phyloP scores from a whole-genome alignment of 2,113 vertebrate species.

The Bettongia penicillata region DNA sequence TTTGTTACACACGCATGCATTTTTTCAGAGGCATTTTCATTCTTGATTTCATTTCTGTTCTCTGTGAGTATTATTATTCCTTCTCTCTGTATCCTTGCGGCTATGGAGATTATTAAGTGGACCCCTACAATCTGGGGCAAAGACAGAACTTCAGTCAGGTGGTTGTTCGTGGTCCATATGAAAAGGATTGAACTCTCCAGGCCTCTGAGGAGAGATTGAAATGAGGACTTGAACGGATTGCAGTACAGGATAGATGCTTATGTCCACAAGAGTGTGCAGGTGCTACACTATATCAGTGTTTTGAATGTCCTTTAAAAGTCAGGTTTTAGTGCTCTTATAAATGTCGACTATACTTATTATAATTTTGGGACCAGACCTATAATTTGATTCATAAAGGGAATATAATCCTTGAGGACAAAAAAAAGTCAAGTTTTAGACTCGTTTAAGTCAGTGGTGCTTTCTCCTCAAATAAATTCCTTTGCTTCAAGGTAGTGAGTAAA shows the following conservation, averaged over 20 bases:
- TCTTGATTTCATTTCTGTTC: not conserved
- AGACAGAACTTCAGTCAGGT: conserved; percentile 59
- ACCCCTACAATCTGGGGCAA: conserved; percentile 71
- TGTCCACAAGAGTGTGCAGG: conserved; percentile 5
- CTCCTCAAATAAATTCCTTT: conserved; percentile 13
- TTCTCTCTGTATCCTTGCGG: conserved; percentile 4
- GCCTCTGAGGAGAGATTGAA: not conserved
- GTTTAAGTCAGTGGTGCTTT: conserved; percentile 3
- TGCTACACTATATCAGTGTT: not conserved
- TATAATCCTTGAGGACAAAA: too few species aligned
- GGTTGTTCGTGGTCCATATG: conserved; percentile 67
- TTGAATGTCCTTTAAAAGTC: conserved; percentile 30
- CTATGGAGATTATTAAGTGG: conserved; percentile 59
- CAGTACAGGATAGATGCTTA: not conserved
- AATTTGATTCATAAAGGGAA: too few species aligned
- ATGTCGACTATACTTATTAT: too few species aligned
- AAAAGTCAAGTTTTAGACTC: not conserved
- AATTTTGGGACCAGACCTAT: too few species aligned
- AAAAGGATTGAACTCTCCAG: conserved; percentile 17
- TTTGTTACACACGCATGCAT: not conserved
- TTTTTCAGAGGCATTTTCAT: conserved; percentile 11
- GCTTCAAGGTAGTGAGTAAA: not conserved
- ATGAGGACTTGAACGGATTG: conserved; percentile 3
- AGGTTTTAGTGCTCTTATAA: not conserved
- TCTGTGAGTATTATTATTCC: not conserved